Conservation (phyloP, 2,113 vertebrate species). For the Rynchops niger region DNA sequence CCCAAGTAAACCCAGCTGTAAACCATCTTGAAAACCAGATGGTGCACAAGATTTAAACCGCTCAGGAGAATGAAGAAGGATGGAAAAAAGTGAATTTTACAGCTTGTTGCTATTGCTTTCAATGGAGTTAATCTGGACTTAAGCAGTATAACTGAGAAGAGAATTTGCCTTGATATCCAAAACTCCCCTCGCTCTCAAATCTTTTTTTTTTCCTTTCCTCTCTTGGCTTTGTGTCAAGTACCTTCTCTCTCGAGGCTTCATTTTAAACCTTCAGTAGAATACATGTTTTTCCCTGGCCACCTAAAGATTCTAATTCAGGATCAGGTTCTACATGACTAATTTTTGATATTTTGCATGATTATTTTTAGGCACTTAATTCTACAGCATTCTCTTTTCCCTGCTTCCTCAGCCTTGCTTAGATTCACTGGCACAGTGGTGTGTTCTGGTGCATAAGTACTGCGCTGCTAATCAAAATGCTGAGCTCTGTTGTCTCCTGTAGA, state of each 20-base stretch:
- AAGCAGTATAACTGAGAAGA: background rate
- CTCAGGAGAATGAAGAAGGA: background rate
- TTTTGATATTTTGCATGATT: conserved; percentile 1
- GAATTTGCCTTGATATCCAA: background rate
- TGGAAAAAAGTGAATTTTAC: background rate
- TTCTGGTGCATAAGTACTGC: background rate
- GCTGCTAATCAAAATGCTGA: background rate
- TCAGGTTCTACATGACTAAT: conserved; percentile 17
- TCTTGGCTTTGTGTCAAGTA: background rate
- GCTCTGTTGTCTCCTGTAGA: background rate
- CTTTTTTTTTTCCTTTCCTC: background rate
- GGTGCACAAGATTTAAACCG: conserved; percentile 5
- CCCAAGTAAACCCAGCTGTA: conserved; percentile 35
- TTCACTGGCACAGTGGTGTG: background rate
- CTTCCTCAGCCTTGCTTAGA: background rate
- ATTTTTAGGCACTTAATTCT: conserved; percentile 32
- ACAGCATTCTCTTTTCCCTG: background rate
- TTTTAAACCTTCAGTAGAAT: background rate
- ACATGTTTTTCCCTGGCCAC: background rate
- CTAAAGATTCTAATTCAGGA: conserved; percentile 26
- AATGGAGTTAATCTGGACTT: background rate
- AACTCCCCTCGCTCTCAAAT: background rate
- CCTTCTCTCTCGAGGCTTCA: background rate
- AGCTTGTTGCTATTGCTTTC: background rate
- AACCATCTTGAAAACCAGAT: conserved; percentile 44